phyloP scores from a whole-genome alignment of 2,113 vertebrate genomes.

The Callospermophilus lateralis region DNA sequence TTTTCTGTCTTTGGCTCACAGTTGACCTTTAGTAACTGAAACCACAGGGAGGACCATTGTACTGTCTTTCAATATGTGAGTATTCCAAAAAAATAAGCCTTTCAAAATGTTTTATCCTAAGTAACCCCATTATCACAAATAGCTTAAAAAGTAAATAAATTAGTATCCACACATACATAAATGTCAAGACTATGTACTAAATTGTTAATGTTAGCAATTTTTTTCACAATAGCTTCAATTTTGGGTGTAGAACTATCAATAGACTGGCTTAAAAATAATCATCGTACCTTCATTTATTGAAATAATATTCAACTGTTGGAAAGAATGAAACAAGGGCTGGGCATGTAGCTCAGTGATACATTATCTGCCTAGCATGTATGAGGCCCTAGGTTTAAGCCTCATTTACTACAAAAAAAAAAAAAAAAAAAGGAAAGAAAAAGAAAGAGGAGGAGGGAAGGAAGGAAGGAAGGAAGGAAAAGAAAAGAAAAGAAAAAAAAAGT shows the following conservation, averaged over 20 bases:
- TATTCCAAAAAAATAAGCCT: constrained; percentile 19
- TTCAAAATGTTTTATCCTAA: background rate
- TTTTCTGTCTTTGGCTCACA: background rate
- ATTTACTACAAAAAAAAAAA: no score
- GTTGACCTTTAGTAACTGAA: background rate
- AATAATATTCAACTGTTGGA: constrained; percentile 7
- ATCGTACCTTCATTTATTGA: background rate
- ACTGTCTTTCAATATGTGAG: background rate
- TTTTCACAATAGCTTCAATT: background rate
- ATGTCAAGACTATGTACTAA: background rate
- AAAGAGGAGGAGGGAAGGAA: no score
- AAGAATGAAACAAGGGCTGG: background rate
- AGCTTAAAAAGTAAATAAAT: background rate
- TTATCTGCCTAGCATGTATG: no score
- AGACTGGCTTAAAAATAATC: background rate
- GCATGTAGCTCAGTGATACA: no score
- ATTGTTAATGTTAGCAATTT: background rate
- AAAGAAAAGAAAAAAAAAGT: background rate
- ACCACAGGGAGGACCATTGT: background rate
- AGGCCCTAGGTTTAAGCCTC: no score
- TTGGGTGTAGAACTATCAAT: background rate
- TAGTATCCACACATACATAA: background rate
- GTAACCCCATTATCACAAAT: background rate
- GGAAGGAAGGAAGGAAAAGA: no score
- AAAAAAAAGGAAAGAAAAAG: background rate